Conservation (phyloP, 2,113 vertebrate species). For the Grus americana region DNA sequence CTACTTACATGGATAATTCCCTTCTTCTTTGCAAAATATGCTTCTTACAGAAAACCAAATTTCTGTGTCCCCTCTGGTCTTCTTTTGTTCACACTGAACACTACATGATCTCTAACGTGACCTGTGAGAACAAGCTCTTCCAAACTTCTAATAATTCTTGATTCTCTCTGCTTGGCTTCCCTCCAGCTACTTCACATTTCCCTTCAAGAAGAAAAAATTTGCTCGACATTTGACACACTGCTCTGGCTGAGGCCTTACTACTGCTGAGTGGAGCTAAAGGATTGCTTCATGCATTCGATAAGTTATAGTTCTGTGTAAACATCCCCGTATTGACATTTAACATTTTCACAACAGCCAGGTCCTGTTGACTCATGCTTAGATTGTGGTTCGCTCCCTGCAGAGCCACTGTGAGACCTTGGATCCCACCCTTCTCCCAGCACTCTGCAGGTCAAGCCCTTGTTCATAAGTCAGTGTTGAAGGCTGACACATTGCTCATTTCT, state of each 20-base stretch:
- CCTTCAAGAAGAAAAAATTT: neutral
- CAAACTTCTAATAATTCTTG: neutral
- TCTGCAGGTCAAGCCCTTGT: neutral
- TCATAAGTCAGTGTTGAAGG: neutral
- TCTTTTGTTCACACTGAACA: neutral
- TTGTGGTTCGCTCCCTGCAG: conserved; percentile 11
- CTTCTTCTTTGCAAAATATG: neutral
- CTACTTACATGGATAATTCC: neutral
- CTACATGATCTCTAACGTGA: neutral
- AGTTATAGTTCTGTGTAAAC: neutral
- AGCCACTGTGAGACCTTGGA: neutral
- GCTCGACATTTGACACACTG: neutral
- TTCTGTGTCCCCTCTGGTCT: neutral
- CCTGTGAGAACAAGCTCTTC: neutral
- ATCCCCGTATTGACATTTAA: neutral
- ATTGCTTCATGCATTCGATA: neutral
- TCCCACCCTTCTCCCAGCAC: neutral
- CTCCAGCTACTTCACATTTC: neutral
- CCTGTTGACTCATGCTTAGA: neutral
- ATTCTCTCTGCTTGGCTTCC: neutral
- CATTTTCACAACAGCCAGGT: conserved; percentile 4
- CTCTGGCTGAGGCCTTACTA: neutral
- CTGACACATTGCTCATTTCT: neutral
- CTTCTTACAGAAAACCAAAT: neutral
- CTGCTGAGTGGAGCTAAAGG: neutral